These are phyloP conservation scores for Karalla daura DNA, from an alignment of 2,797 vertebrate genomes.

Conservation along the genomic window DNA sequence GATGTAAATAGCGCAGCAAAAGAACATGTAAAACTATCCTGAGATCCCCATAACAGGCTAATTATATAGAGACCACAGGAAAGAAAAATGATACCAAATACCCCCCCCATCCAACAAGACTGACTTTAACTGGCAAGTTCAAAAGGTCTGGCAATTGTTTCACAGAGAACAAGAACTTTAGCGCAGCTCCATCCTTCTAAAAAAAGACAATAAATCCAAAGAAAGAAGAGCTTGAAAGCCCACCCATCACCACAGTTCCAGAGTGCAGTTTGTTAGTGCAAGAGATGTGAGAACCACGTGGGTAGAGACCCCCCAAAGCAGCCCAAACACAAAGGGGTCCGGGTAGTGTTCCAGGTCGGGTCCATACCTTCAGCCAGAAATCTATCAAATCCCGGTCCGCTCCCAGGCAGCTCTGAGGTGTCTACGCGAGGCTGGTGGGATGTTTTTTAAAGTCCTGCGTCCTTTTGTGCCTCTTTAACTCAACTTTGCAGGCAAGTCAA, in stretches of 20 bases:
- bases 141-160: slow-evolving; percentile 1
- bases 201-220: background rate
- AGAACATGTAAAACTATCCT: slow-evolving; percentile 71
- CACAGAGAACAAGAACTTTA: no score
- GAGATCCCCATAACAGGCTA: slow-evolving; percentile 49
- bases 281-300: slow-evolving; percentile 49
- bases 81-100: slow-evolving; percentile 46
- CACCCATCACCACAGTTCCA: slow-evolving; percentile 66
- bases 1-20: slow-evolving; percentile 76
- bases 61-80: slow-evolving; percentile 45
- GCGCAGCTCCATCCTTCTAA: no score
- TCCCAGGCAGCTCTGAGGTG: slow-evolving; percentile 34
- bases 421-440: slow-evolving; percentile 52
- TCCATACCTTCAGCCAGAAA: slow-evolving; percentile 67
- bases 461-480: slow-evolving; percentile 63
- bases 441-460: slow-evolving; percentile 66
- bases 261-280: slow-evolving; percentile 42
- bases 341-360: slow-evolving; percentile 3
- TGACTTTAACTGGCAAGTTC: slow-evolving; percentile 4
- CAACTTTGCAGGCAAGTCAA: slow-evolving; percentile 79
- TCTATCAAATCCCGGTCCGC: slow-evolving; percentile 38
- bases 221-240: slow-evolving; percentile 35
- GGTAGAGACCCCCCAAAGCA: slow-evolving; percentile 31
- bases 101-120: no score
- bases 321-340: slow-evolving; percentile 1